Percentiles rank a stretch among this genome's conserved stretches.
phyloP scores from a whole-genome alignment of 2,797 vertebrate species.

The Cygnus olor region DNA sequence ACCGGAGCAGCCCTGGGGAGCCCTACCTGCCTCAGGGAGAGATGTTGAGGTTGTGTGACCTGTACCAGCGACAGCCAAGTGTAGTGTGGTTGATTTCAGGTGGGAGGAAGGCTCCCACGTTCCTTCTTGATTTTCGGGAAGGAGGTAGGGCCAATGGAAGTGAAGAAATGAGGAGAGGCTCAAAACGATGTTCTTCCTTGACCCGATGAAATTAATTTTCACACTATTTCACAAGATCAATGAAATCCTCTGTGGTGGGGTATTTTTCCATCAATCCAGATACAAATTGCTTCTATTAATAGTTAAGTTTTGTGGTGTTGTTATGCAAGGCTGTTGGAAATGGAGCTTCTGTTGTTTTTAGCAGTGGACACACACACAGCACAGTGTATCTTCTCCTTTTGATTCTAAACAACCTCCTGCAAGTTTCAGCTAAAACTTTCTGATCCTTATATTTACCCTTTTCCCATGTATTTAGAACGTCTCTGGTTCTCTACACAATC shows the following conservation, averaged over 20 bases:
- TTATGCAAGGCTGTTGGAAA: not conserved
- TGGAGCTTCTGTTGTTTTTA: not conserved
- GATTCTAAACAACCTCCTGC: not conserved
- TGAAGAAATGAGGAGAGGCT: not conserved
- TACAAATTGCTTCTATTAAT: not conserved
- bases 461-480: not conserved
- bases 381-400: not conserved
- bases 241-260: not conserved
- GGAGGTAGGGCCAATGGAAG: not conserved
- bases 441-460: not conserved
- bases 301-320: not conserved
- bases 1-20: not conserved
- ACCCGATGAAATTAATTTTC: conserved; percentile 7
- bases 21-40: not conserved
- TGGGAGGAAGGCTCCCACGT: not conserved
- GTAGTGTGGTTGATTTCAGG: not conserved
- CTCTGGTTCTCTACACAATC: not conserved
- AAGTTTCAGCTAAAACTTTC: not conserved
- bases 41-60: not conserved
- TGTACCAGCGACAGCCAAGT: not conserved
- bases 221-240: not conserved
- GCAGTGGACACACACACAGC: not conserved
- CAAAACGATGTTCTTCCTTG: conserved; percentile 10
- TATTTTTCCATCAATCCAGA: not conserved
- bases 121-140: not conserved